Base-by-base conservation (phyloP, 2,888 invertebrate genomes). In the Agonum fuliginosum region DNA sequence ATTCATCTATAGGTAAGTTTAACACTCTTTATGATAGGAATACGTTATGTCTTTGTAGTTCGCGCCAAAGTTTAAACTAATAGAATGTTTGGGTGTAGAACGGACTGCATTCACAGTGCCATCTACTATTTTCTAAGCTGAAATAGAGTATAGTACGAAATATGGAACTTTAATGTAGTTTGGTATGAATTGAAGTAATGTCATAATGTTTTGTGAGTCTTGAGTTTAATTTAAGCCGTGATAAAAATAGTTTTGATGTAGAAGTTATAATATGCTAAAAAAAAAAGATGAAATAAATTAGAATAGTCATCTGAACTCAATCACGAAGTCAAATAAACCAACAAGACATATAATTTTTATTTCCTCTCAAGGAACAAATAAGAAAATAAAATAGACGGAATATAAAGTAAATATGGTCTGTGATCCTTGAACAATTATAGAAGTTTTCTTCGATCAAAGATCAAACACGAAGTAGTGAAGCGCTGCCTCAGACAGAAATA, bases 391-490 rank as follows among this genome's bases (percentile, higher is more conserved):
- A 24, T 22, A 3, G 24, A 54, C 22, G 12, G 24, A 70, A 70
- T 43, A 70, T 27, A 70, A 67, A 70, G 43, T 27, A 70, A 46
- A 70, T 70, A 70, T 43, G 43, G 27, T 27, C 30, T 14, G 19
- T 5, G 43, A 70, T 20, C 46, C 27, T 70, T 20, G 22, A 46
- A 22, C 70, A 70, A 70, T 70, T 70, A 70, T 46, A 70, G 46
- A 70, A 70, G 70, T 70, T 70, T 43, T 24, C 27, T 70, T 20
- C 22, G 6, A 51, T 51, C 12, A 14, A 46, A 34, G 71, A 71
- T 71, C 71, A 71, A 71, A 71, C 51, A 71, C 51, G 51, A 71
- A 71, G 51, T 71, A 51, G 27, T 69, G 46, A 48, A 67, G 51
- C 46, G 34, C 27, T 41, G 69, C 30, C 30, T 6, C 54, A 27